These are phyloP conservation scores for Vombatus ursinus DNA, from an alignment of 2,113 vertebrate species.

Conservation along the genomic window DNA sequence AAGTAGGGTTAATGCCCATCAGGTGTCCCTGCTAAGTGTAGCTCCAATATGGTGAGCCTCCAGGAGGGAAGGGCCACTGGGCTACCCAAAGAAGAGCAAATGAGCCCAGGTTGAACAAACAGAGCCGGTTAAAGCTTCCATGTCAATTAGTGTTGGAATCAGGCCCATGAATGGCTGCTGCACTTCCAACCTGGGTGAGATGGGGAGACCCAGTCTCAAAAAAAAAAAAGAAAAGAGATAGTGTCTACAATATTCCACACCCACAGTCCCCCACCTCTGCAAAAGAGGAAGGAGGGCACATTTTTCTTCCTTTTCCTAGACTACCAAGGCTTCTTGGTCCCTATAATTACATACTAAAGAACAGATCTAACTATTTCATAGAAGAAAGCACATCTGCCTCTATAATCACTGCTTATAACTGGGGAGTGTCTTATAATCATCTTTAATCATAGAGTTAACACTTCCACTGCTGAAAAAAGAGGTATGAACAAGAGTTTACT, in stretches of 20 bases:
- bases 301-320: neutral
- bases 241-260: neutral
- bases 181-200: neutral
- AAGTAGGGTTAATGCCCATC: neutral
- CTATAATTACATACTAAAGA: neutral
- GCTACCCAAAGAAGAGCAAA: neutral
- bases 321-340: neutral
- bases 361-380: constrained; percentile 39
- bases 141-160: neutral
- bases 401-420: constrained; percentile 77
- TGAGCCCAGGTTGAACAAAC: neutral
- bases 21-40: neutral
- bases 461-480: constrained; percentile 40
- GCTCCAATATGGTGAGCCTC: neutral
- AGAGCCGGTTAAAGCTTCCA: neutral
- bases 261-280: neutral
- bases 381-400: constrained; percentile 70
- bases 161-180: neutral
- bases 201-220: neutral
- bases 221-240: neutral
- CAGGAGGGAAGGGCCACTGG: neutral
- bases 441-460: constrained; percentile 68
- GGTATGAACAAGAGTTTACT: neutral
- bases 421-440: constrained; percentile 64
- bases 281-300: neutral